A percentile compares a stretch with the other conserved stretches of the same genome.
phyloP scores from a whole-genome alignment of 23 tunicate species.

The Oikopleura dioica region DNA sequence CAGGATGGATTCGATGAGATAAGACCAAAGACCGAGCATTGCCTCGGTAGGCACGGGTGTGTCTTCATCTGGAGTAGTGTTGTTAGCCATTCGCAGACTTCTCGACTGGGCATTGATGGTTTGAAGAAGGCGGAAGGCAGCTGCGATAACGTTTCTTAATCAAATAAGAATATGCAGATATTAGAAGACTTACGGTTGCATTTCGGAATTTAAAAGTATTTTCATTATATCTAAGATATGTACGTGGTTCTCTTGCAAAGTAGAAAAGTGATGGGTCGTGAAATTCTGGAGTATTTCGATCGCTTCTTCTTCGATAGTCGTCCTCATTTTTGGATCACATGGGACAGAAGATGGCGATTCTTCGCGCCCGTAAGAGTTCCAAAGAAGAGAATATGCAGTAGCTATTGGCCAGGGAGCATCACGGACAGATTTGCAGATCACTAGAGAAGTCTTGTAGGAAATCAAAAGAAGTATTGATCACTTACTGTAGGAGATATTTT shows the following conservation, averaged over 20 bases:
- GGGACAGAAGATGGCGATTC: not conserved
- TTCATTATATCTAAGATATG: not conserved
- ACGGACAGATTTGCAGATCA: not conserved
- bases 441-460: not conserved
- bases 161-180: too few species aligned
- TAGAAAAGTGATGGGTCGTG: too few species aligned
- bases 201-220: not conserved
- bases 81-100: not conserved
- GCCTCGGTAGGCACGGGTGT: not conserved
- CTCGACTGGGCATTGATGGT: constrained; percentile 1
- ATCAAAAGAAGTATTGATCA: not conserved
- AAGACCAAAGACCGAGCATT: not conserved
- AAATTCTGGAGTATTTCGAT: not conserved
- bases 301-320: not conserved
- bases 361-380: not conserved
- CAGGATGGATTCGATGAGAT: not conserved
- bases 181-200: not conserved
- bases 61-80: not conserved
- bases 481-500: not conserved
- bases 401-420: constrained; percentile 7
- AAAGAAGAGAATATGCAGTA: constrained; percentile 2
- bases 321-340: not conserved
- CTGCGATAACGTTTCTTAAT: not conserved
- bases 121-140: not conserved
- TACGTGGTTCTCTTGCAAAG: too few species aligned